Percentiles rank a stretch among this genome's conserved stretches.
Evolutionary conservation across 2,113 vertebrate genomes (phyloP).

Genomic region (Furnarius figulus): DNA sequence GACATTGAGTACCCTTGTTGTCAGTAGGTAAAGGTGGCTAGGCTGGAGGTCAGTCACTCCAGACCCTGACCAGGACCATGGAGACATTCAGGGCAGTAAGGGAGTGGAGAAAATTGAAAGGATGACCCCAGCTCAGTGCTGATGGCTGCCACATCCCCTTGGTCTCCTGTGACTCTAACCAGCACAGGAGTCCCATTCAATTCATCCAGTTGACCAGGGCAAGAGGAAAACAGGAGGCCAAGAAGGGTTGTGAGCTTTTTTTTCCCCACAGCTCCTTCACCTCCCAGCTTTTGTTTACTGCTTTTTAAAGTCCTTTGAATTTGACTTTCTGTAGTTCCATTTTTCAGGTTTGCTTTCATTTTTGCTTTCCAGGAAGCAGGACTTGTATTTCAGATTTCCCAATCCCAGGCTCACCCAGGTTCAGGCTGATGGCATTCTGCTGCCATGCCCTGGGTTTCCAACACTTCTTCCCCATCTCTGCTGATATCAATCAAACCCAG

Average conservation of each 20-base stretch:
- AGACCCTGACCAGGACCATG: background rate
- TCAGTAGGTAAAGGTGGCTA: background rate
- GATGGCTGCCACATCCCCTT: background rate
- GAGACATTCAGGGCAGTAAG: background rate
- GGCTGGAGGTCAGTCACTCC: background rate
- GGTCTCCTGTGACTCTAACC: background rate
- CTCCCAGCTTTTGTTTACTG: background rate
- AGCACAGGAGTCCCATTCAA: background rate
- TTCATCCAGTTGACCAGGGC: background rate
- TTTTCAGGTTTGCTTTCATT: background rate
- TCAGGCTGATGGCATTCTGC: background rate
- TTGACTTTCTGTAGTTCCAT: background rate
- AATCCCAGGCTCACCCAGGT: background rate
- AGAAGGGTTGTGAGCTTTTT: background rate
- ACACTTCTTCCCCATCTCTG: background rate
- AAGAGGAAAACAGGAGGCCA: background rate
- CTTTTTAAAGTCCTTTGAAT: background rate
- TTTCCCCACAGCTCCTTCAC: background rate
- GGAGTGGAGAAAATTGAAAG: background rate
- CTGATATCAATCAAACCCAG: background rate
- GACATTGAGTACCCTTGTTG: background rate
- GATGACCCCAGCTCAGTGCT: background rate
- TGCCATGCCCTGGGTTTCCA: background rate
- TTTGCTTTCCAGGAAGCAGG: background rate
- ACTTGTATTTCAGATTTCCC: background rate